phyloP scores from a whole-genome alignment of 1,140 invertebrate species.

The Subanguina moxae region DNA sequence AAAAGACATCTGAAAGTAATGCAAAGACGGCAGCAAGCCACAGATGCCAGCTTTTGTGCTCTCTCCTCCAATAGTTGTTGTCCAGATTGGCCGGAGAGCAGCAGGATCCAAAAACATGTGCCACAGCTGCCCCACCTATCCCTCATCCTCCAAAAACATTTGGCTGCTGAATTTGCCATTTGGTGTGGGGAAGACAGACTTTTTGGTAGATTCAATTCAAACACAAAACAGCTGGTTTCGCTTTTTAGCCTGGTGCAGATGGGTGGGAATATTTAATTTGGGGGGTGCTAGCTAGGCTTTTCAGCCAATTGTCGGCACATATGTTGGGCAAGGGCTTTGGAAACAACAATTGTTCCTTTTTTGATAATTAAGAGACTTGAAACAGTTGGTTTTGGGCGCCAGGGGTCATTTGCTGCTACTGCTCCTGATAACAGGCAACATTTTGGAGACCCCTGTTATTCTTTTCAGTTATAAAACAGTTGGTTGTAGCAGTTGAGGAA shows the following conservation, averaged over 20 bases:
- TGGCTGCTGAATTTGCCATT: neutral
- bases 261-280: neutral
- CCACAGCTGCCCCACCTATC: neutral
- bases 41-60: constrained; percentile 1
- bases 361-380: neutral
- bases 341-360: neutral
- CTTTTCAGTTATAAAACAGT: neutral
- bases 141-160: neutral
- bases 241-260: neutral
- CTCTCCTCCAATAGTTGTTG: neutral
- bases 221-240: constrained; percentile 1
- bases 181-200: neutral
- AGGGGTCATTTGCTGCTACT: neutral
- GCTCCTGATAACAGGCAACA: neutral
- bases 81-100: too few relatives aligned
- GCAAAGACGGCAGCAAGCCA: neutral
- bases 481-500: neutral
- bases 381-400: neutral
- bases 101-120: neutral
- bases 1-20: neutral
- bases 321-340: neutral
- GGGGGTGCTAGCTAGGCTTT: neutral
- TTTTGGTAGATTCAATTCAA: neutral
- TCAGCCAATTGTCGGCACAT: constrained; percentile 1
- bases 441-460: neutral